A percentile compares a stretch with the other conserved stretches of the same genome.
Evolutionary conservation across 2,888 invertebrate genomes (phyloP).

Genomic region (Synergus umbraculus): DNA sequence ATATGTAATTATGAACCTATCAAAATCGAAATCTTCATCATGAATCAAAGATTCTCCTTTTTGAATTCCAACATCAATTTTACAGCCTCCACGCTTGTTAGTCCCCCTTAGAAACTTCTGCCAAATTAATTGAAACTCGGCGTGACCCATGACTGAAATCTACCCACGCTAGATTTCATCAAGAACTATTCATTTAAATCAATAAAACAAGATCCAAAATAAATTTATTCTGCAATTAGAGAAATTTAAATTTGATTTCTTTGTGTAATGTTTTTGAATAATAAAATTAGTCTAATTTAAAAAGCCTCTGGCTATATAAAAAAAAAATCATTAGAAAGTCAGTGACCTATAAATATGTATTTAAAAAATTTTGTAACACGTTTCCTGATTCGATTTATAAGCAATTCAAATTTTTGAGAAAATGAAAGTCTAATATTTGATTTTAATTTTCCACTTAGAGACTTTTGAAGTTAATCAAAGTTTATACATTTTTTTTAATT

Average conservation of each 20-base stretch:
- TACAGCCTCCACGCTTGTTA: not conserved
- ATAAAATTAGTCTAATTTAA: not conserved
- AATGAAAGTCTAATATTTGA: too few relatives aligned
- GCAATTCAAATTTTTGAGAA: too few relatives aligned
- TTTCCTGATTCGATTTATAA: too few relatives aligned
- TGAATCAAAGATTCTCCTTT: not conserved
- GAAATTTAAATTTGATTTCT: not conserved
- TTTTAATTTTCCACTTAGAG: too few relatives aligned
- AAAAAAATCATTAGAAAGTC: not conserved
- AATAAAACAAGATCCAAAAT: not conserved
- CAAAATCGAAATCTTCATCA: not conserved
- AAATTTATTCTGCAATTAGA: not conserved
- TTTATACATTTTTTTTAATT: not conserved
- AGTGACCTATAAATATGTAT: not conserved
- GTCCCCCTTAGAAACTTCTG: not conserved
- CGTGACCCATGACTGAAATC: not conserved
- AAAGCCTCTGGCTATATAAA: not conserved
- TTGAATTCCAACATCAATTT: not conserved
- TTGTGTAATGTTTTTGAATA: not conserved
- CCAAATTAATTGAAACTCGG: not conserved
- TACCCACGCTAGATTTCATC: not conserved
- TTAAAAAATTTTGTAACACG: too few relatives aligned
- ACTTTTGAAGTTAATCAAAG: too few relatives aligned
- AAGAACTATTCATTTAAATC: not conserved
- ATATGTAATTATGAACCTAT: not conserved